These are phyloP conservation scores for Cirrhinus mrigala DNA, from an alignment of 2,797 vertebrate species.

Conservation along the genomic window DNA sequence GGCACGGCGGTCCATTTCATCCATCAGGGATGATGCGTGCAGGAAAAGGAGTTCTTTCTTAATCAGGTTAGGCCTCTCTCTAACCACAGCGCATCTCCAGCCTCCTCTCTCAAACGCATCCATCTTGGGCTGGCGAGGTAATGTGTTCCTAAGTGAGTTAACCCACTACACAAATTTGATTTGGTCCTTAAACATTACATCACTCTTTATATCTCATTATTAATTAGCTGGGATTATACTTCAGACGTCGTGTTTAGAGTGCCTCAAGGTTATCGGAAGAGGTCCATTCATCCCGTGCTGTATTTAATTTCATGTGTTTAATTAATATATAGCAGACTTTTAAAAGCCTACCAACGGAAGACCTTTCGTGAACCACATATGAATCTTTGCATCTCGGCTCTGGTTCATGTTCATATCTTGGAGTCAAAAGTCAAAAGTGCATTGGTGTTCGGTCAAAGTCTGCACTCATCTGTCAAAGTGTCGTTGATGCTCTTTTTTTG, in stretches of 20 bases:
- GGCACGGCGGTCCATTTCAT: conserved; percentile 64
- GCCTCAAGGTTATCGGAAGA: conserved; percentile 54
- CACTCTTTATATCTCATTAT: conserved; percentile 68
- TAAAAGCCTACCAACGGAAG: background rate
- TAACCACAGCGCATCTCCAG: conserved; percentile 59
- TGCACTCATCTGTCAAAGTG: conserved; percentile 22
- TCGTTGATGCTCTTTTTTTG: background rate
- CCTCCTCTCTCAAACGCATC: conserved; percentile 54
- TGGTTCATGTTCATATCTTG: background rate
- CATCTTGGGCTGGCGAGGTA: conserved; percentile 64
- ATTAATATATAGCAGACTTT: conserved; percentile 36
- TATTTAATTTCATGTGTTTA: conserved; percentile 44
- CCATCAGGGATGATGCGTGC: conserved; percentile 67
- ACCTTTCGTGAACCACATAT: conserved; percentile 2
- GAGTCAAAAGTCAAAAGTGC: conserved; percentile 19
- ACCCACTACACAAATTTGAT: conserved; percentile 61
- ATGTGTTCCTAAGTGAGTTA: conserved; percentile 71
- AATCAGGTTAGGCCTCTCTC: conserved; percentile 67
- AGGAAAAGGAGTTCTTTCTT: conserved; percentile 70
- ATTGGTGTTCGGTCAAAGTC: conserved; percentile 16
- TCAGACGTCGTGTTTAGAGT: conserved; percentile 44
- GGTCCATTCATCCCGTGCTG: conserved; percentile 17
- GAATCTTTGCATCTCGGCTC: conserved; percentile 5
- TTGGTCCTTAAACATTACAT: conserved; percentile 68
- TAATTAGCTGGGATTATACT: conserved; percentile 64